These are phyloP conservation scores for Eleutherodactylus coqui DNA, from an alignment of 2,797 vertebrate genomes.

Conservation along the genomic window DNA sequence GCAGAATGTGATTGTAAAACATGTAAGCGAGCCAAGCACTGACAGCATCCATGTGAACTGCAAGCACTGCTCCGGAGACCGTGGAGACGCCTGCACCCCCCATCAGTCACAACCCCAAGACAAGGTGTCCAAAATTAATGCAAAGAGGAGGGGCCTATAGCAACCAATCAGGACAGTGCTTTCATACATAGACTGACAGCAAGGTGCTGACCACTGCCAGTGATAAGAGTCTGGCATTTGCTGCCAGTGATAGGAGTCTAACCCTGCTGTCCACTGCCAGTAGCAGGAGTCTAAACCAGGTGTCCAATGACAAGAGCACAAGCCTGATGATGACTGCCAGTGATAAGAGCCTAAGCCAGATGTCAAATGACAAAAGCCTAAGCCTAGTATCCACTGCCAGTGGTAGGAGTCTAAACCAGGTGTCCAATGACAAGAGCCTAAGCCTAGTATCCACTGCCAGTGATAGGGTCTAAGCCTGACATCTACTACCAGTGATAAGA, in stretches of 20 bases:
- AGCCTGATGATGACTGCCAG: not conserved
- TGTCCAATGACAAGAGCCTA: too few species aligned
- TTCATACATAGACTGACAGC: not conserved
- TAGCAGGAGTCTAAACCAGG: not conserved
- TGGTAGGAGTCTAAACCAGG: not conserved
- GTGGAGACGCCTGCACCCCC: not conserved
- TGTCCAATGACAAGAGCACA: too few species aligned
- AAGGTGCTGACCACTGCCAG: not conserved
- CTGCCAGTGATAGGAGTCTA: not conserved
- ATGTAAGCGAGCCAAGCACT: conserved; percentile 67
- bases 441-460: not conserved
- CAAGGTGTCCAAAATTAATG: not conserved
- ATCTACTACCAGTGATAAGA: not conserved
- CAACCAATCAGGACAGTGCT: not conserved
- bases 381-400: not conserved
- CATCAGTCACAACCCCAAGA: not conserved
- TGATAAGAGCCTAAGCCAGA: not conserved
- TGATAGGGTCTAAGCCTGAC: not conserved
- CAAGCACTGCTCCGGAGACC: not conserved
- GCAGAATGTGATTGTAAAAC: conserved; percentile 67
- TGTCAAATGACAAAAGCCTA: too few species aligned
- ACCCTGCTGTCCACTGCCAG: not conserved
- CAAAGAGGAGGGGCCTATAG: not conserved
- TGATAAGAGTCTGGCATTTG: not conserved
- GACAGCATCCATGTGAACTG: conserved; percentile 51